Conservation (phyloP, 2,797 vertebrate species). For the Enteromius argenteus region DNA sequence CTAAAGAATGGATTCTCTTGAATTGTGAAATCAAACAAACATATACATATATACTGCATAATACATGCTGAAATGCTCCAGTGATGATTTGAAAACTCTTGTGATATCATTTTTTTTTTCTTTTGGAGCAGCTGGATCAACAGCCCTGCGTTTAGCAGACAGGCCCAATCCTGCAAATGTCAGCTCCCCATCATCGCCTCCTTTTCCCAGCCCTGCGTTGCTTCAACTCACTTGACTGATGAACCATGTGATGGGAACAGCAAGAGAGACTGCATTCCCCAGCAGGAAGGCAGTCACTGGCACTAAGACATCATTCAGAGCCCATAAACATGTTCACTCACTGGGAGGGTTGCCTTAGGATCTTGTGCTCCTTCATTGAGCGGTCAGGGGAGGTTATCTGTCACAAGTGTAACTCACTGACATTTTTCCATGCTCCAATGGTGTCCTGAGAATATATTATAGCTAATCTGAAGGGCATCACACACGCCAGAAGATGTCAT, state of each 20-base stretch:
- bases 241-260: constrained; percentile 58
- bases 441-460: constrained; percentile 53
- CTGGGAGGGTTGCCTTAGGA: constrained; percentile 36
- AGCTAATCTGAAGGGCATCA: constrained; percentile 35
- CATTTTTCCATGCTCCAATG: constrained; percentile 41
- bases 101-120: constrained; percentile 5
- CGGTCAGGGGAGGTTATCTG: constrained; percentile 58
- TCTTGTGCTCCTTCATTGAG: constrained; percentile 12
- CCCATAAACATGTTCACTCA: constrained; percentile 26
- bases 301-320: constrained; percentile 35
- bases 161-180: constrained; percentile 64
- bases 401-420: constrained; percentile 46
- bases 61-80: background rate
- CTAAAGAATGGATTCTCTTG: background rate
- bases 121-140: constrained; percentile 49
- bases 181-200: constrained; percentile 54
- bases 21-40: background rate
- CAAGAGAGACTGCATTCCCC: constrained; percentile 49
- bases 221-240: constrained; percentile 57
- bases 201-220: constrained; percentile 23
- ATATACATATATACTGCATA: background rate
- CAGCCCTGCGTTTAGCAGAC: constrained; percentile 54
- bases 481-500: background rate
- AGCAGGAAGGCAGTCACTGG: constrained; percentile 50
- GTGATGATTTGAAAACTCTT: background rate